Conservation (phyloP, 2,113 vertebrate genomes). For the Podarcis muralis region DNA sequence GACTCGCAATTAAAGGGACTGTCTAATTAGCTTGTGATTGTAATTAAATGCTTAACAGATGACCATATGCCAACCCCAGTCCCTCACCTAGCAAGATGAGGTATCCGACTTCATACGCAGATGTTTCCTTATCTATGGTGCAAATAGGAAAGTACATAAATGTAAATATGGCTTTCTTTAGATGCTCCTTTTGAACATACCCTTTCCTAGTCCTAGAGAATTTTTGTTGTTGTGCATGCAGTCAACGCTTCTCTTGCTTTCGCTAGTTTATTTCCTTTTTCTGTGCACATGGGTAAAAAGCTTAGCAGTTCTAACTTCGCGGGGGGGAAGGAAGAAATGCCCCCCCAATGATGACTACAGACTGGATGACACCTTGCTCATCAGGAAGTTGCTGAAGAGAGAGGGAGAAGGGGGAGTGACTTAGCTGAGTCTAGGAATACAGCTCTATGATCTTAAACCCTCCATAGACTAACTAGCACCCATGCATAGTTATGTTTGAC, state of each 20-base stretch:
- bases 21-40: slow-evolving; percentile 54
- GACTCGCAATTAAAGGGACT: slow-evolving; percentile 39
- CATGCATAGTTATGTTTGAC: too few relatives aligned
- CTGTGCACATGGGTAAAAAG: background rate
- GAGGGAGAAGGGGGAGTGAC: too few relatives aligned
- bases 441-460: too few relatives aligned
- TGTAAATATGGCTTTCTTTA: slow-evolving; percentile 5
- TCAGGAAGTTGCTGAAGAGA: background rate
- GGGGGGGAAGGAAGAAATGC: background rate
- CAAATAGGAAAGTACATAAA: slow-evolving; percentile 21
- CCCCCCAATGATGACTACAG: background rate
- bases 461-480: too few relatives aligned
- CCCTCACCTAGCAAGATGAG: slow-evolving; percentile 6
- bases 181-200: background rate
- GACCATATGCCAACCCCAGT: slow-evolving; percentile 15
- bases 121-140: slow-evolving; percentile 26
- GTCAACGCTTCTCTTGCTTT: background rate
- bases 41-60: slow-evolving; percentile 53
- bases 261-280: background rate
- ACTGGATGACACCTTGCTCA: background rate
- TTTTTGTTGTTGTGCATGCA: too few relatives aligned
- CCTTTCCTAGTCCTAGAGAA: background rate
- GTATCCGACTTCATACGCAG: background rate
- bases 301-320: too few relatives aligned
- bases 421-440: too few relatives aligned